Evolutionary conservation across 2,113 vertebrate genomes (phyloP), one percentile per base, ranked within the genome.

Genomic region (Thalassoma bifasciatum): DNA sequence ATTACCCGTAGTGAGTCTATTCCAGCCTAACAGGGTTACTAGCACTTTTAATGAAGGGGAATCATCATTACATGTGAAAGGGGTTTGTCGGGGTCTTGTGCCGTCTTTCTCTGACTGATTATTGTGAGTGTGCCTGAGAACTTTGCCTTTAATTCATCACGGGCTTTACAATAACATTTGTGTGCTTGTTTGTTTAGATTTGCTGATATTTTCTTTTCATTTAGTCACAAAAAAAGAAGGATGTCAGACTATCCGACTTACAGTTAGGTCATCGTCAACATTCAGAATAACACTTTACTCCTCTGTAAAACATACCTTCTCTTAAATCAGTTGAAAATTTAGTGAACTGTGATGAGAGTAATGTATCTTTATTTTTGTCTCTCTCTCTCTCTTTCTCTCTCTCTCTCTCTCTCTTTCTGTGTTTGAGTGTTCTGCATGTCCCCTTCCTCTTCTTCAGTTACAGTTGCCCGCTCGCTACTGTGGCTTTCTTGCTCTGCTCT

Each of bases 11-110:
- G 92, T 87, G 91, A 91, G 91, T 84, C 83, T 86, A 90, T 90
- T 93, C 90, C 90, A 91, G 91, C 84, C 85, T 93, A 93, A 92
- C 92, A 92, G 91, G 92, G 92, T 93, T 93, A 93, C 88, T 79
- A 85, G 90, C 91, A 77, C 85, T 91, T 92, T 89, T 93, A 92
- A 93, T 91, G 90, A 91, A 91, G 89, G 86, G 88, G 85, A 89
- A 85, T 84, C 52, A 81, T 90, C 85, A 71, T 77, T 84, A 82
- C 67, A 86, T 82, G 89, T 87, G 81, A 84, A 89, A 84, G 87
- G 89, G 91, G 83, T 79, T 86, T 82, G 79, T 24, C 26, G 77
- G 86, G 89, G 86, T 88, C 83, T 84, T 3, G 54, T n/a, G 66
- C 63, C 51, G 84, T 70, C 70, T 82, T 53, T 83, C 71, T 82